Conservation (phyloP, 2,797 vertebrate genomes). For the Cossypha dichroa region DNA sequence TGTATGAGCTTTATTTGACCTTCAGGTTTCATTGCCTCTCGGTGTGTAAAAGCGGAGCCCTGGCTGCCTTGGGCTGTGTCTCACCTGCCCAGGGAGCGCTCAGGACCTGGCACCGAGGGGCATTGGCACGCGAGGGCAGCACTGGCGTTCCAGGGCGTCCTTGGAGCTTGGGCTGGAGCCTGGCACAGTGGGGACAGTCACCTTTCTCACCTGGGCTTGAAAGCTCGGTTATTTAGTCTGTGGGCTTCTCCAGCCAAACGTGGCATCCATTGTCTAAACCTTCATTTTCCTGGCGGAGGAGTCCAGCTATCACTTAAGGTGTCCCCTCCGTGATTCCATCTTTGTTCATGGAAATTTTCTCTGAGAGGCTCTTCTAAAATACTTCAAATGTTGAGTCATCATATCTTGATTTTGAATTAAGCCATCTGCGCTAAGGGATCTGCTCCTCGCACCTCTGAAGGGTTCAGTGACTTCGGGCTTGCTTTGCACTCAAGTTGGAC, state of each 20-base stretch:
- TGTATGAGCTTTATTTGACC: neutral
- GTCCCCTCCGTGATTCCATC: neutral
- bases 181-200: neutral
- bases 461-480: neutral
- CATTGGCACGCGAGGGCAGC: accelerated
- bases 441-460: neutral
- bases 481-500: neutral
- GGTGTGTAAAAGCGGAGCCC: accelerated
- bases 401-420: conserved; percentile 1
- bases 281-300: neutral
- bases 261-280: neutral
- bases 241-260: neutral
- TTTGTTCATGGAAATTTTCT: neutral
- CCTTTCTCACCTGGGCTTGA: neutral
- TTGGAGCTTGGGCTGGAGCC: neutral
- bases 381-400: conserved; percentile 27
- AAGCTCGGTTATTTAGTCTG: accelerated
- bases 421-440: neutral
- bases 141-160: neutral
- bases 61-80: neutral
- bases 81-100: neutral
- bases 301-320: neutral
- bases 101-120: neutral
- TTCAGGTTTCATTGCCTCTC: neutral
- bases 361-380: neutral